phyloP scores from a whole-genome alignment of 2,888 invertebrate genomes.

The Lapara coniferarum region DNA sequence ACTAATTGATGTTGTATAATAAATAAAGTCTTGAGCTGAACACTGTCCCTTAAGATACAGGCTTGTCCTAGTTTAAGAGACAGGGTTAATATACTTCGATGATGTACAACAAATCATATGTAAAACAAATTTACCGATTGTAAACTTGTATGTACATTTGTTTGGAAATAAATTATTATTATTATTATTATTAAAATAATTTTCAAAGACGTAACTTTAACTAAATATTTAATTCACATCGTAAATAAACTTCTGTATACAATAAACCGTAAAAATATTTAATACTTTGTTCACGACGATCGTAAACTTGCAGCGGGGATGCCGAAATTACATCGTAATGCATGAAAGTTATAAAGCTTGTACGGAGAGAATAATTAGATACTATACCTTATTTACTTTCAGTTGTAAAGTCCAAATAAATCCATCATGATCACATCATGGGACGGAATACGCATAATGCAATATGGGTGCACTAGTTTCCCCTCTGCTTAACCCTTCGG shows the following conservation, averaged over 20 bases:
- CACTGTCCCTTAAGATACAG: too few species aligned
- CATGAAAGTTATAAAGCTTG: conserved; percentile 15
- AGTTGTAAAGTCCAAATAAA: background rate
- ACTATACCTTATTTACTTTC: conserved; percentile 8
- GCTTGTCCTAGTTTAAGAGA: too few species aligned
- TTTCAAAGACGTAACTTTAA: background rate
- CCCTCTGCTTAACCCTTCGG: too few species aligned
- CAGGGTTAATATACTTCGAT: too few species aligned
- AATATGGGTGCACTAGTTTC: too few species aligned
- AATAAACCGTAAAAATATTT: conserved; percentile 27
- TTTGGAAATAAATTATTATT: too few species aligned
- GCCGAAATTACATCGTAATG: conserved; percentile 21
- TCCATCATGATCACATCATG: background rate
- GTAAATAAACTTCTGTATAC: conserved; percentile 5
- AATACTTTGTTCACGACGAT: conserved; percentile 4
- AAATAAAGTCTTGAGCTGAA: too few species aligned
- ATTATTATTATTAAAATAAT: background rate
- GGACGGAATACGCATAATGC: too few species aligned
- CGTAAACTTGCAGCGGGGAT: conserved; percentile 24
- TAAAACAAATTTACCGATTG: too few species aligned
- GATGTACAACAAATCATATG: too few species aligned
- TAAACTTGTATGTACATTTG: too few species aligned
- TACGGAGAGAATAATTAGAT: conserved; percentile 12
- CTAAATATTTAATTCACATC: background rate
- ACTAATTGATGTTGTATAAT: too few species aligned